Evolutionary conservation across 2,888 invertebrate species (phyloP).

Genomic region (Polydrusus cervinus): DNA sequence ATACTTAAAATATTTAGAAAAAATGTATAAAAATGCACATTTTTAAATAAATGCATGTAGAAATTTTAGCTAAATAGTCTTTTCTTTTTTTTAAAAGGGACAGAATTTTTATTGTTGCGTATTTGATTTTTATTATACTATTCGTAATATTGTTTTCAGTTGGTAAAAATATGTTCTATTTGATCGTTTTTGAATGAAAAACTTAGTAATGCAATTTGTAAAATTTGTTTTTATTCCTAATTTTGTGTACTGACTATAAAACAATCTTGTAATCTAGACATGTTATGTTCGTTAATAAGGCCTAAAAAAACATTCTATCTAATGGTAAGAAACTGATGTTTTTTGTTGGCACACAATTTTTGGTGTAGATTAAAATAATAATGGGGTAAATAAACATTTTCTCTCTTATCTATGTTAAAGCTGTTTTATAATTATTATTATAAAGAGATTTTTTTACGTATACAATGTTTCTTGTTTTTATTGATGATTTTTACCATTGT

Average conservation of each 20-base stretch:
- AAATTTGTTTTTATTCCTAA: too few species aligned
- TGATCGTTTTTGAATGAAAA: too few species aligned
- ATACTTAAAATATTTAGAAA: conserved; percentile 62
- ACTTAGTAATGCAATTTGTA: too few species aligned
- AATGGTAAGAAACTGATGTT: background rate
- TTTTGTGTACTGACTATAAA: conserved; percentile 15
- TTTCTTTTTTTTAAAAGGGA: conserved; percentile 62
- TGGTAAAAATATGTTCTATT: background rate
- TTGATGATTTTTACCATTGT: conserved; percentile 71
- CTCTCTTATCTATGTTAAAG: conserved; percentile 38
- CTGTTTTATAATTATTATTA: conserved; percentile 49
- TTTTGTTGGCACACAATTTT: conserved; percentile 19
- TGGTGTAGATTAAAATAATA: background rate
- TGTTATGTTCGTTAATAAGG: conserved; percentile 19
- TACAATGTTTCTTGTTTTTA: conserved; percentile 60
- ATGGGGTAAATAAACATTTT: conserved; percentile 23
- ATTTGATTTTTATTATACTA: conserved; percentile 58
- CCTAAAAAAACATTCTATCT: conserved; percentile 4
- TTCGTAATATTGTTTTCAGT: background rate
- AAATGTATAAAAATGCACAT: conserved; percentile 69
- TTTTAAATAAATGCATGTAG: conserved; percentile 70
- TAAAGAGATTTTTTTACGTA: conserved; percentile 71
- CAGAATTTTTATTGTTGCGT: conserved; percentile 40
- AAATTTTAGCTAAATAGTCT: conserved; percentile 64
- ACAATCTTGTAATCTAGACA: background rate